phyloP scores from a whole-genome alignment of 2,113 vertebrate genomes.

The Jacana jacana region DNA sequence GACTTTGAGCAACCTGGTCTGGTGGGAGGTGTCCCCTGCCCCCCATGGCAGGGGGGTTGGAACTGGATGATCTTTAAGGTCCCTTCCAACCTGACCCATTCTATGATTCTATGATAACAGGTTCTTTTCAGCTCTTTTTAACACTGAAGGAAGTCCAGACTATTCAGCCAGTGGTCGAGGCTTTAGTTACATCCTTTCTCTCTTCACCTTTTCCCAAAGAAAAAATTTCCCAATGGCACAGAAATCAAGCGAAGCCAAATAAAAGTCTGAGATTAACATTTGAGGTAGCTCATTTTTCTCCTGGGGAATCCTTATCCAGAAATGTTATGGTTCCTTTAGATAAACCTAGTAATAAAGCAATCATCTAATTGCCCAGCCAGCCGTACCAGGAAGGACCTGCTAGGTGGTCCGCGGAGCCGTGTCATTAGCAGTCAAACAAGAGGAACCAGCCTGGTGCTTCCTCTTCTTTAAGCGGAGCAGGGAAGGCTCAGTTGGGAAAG shows the following conservation, averaged over 20 bases:
- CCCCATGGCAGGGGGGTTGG: no score
- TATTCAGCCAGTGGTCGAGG: background rate
- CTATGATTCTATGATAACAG: background rate
- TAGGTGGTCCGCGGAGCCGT: background rate
- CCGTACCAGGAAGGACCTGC: background rate
- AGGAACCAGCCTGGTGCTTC: slow-evolving; percentile 19
- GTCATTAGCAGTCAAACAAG: slow-evolving; percentile 44
- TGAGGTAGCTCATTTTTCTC: background rate
- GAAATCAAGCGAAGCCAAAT: background rate
- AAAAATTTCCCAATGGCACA: background rate
- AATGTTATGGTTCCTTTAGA: background rate
- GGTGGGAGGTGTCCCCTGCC: no score
- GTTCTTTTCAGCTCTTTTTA: background rate
- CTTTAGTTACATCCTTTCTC: background rate
- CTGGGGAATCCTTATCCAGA: background rate
- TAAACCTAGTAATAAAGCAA: background rate
- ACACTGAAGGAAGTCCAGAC: slow-evolving; percentile 6
- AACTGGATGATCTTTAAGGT: no score
- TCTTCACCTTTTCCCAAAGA: background rate
- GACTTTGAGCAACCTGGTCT: no score
- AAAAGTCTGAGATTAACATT: background rate
- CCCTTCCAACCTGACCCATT: no score
- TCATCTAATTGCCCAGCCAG: background rate
- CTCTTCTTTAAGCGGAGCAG: background rate
- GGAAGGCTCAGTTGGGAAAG: slow-evolving; percentile 33